Evolutionary conservation across 2,113 vertebrate genomes (phyloP), one percentile per base, ranked within the genome.

Genomic region (Oostethus manadensis): DNA sequence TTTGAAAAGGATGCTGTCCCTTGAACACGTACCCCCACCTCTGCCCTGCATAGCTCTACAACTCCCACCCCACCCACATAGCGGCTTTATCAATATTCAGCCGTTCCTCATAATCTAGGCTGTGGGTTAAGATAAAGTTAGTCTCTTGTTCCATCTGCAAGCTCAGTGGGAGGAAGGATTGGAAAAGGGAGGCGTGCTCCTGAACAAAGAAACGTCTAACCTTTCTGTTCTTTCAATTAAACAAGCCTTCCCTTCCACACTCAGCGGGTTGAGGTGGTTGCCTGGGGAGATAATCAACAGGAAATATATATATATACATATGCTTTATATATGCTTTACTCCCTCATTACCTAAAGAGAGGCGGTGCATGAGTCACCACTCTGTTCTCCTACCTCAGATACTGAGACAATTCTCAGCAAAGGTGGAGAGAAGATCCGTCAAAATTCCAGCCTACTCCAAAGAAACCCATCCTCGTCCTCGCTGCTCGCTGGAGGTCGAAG

Each of bases 331-430:
- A 21, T 35, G 10, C 33, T 55, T 66, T 51, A 9, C 56, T 51
- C 51, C 60, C 51, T 70, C 61, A 48, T 47, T 14, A 53, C 53
- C 66, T 64, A 56, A 75, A 72, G 56, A 64, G 47, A 38, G 43
- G 58, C 59, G 66, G 44, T 1, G 51, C 50, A 71, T 86, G 86
- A 88, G 74, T 90, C 87, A 87, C 45, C 77, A 13, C 35, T 53
- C 13, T 44, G 40, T 56, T 60, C 62, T 56, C 33, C 68, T 62
- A 44, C 51, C 62, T 68, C 66, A 11, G 17, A 47, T 69, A 61
- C 57, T 58, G 74, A 70, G 69, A 63, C 33, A 58, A 62, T 29
- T 47, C 57, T 67, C 58, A 53, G 50, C 66, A 61, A 56, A 61
- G 40, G 23, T 60, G 62, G 58, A 77, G 55, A 71, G 43, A 69